These are phyloP conservation scores for Orthosia incerta DNA, from an alignment of 2,888 invertebrate genomes.

Conservation along the genomic window DNA sequence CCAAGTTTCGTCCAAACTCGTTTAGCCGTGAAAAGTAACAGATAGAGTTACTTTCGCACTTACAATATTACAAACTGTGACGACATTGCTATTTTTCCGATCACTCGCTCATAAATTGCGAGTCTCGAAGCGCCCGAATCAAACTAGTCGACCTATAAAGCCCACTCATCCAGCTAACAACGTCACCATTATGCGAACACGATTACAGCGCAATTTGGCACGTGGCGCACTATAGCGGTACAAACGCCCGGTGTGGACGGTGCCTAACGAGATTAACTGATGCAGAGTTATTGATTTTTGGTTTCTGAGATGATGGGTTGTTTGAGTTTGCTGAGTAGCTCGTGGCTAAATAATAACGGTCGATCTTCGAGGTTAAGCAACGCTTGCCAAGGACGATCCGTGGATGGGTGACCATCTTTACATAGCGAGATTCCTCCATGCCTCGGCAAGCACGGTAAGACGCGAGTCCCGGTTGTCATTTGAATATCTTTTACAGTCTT, in stretches of 20 bases:
- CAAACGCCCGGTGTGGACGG: constrained; percentile 32
- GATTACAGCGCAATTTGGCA: constrained; percentile 82
- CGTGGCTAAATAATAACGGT: no score
- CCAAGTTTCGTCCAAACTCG: no score
- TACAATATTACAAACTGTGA: neutral
- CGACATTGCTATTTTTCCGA: neutral
- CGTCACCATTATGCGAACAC: constrained; percentile 77
- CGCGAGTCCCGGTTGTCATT: no score
- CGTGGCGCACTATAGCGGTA: constrained; percentile 74
- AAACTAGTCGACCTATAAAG: constrained; percentile 5
- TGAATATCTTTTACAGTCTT: no score
- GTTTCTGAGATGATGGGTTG: constrained; percentile 1
- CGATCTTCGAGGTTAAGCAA: no score
- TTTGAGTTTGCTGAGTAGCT: neutral
- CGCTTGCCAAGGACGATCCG: no score
- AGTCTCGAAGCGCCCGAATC: neutral
- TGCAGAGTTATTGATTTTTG: constrained; percentile 63
- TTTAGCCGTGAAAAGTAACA: no score
- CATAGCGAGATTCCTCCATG: no score
- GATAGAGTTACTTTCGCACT: no score
- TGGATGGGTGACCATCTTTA: no score
- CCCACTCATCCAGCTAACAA: constrained; percentile 63
- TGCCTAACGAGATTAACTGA: constrained; percentile 68
- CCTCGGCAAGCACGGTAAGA: no score
- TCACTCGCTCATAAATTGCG: neutral